Percentiles rank a stretch among this genome's conserved stretches.
Evolutionary conservation across 2,113 vertebrate species (phyloP).

Genomic region (Seriola aureovittata): DNA sequence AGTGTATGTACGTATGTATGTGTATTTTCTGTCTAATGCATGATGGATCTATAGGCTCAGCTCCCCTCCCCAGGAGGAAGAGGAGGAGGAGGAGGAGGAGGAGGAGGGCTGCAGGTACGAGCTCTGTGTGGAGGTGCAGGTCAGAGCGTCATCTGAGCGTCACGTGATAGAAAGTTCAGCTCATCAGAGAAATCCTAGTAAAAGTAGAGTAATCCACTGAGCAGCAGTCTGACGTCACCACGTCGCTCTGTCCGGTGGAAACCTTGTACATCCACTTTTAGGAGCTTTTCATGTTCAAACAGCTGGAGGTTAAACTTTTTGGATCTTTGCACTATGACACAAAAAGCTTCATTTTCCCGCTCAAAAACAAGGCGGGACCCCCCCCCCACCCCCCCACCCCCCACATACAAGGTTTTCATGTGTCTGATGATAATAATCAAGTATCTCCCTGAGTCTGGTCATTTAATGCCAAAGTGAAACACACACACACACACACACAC

Average conservation of each 20-base stretch:
- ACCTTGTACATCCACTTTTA: not conserved
- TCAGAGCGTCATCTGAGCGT: not conserved
- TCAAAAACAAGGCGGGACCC: not conserved
- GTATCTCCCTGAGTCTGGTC: not conserved
- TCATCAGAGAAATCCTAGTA: too few species aligned
- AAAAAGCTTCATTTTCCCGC: not conserved
- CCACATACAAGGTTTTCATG: not conserved
- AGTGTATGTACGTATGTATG: constrained; percentile 5
- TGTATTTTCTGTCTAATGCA: not conserved
- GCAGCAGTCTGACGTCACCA: not conserved
- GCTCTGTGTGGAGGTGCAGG: too few species aligned
- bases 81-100: too few species aligned
- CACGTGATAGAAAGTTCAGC: too few species aligned
- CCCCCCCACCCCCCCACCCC: too few species aligned
- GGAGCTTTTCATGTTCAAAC: not conserved
- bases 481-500: not conserved
- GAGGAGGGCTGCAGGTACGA: not conserved
- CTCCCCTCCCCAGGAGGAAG: not conserved
- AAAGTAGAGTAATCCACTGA: too few species aligned
- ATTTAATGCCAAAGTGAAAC: constrained; percentile 70
- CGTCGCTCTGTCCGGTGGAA: not conserved
- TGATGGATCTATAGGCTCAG: not conserved
- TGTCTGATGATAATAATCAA: not conserved
- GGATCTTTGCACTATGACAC: not conserved
- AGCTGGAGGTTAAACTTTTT: too few species aligned